Conservation (phyloP, 2,888 invertebrate genomes). For the Tridacna gigas region DNA sequence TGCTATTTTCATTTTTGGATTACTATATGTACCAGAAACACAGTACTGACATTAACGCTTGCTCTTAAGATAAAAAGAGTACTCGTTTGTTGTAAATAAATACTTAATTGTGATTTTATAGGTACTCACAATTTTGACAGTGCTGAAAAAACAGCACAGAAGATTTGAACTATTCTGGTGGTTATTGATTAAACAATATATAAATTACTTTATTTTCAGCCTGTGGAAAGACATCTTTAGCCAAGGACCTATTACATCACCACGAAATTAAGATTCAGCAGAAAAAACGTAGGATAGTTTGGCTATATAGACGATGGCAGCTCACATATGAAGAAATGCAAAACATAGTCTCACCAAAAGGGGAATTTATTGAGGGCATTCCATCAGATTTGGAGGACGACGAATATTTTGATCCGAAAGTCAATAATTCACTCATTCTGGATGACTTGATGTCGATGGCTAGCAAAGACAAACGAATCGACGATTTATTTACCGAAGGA, state of each 20-base stretch:
- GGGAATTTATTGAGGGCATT: constrained; percentile 56
- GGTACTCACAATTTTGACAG: too few species aligned
- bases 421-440: constrained; percentile 51
- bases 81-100: too few species aligned
- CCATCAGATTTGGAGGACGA: constrained; percentile 46
- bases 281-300: constrained; percentile 48
- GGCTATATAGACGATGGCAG: constrained; percentile 60
- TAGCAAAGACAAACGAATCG: constrained; percentile 39
- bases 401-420: constrained; percentile 38
- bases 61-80: too few species aligned
- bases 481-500: constrained; percentile 46
- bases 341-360: constrained; percentile 30
- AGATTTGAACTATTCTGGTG: too few species aligned
- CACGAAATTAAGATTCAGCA: constrained; percentile 34
- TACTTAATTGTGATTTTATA: too few species aligned
- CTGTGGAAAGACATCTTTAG: constrained; percentile 37
- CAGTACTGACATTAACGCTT: too few species aligned
- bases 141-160: too few species aligned
- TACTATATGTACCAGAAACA: too few species aligned
- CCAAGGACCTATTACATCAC: constrained; percentile 29
- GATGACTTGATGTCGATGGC: constrained; percentile 45
- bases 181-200: too few species aligned
- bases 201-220: constrained; percentile 6
- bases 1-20: not conserved
- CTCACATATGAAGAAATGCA: constrained; percentile 37